Conservation (phyloP, 1,140 invertebrate genomes). For the Leptoteleia sp. region DNA sequence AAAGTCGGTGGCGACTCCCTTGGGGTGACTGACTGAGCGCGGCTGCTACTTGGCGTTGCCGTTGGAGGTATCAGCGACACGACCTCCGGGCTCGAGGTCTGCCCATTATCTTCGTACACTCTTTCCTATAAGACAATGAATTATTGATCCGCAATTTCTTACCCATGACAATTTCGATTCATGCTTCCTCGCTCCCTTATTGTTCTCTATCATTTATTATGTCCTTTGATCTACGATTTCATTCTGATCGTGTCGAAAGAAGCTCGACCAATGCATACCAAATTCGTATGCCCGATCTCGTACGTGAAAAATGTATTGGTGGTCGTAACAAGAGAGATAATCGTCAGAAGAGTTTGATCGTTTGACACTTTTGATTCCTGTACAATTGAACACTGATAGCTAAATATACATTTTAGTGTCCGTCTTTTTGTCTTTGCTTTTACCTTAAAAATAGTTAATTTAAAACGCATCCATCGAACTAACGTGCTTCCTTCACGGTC, state of each 20-base stretch:
- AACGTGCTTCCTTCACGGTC: too few relatives aligned
- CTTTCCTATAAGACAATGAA: slow-evolving; percentile 79
- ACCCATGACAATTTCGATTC: slow-evolving; percentile 36
- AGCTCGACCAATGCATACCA: slow-evolving; percentile 57
- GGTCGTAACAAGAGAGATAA: too few relatives aligned
- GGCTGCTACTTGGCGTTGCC: slow-evolving; percentile 75
- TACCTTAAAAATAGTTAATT: too few relatives aligned
- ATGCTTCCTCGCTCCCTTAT: slow-evolving; percentile 27
- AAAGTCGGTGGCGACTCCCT: slow-evolving; percentile 72
- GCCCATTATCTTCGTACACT: slow-evolving; percentile 79
- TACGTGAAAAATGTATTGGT: too few relatives aligned
- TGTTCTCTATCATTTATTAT: slow-evolving; percentile 29
- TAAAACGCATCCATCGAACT: too few relatives aligned
- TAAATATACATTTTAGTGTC: too few relatives aligned
- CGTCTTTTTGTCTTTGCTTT: too few relatives aligned
- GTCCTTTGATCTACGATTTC: slow-evolving; percentile 21
- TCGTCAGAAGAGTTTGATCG: too few relatives aligned
- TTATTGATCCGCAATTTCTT: slow-evolving; percentile 71
- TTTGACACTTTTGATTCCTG: background rate
- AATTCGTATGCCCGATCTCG: slow-evolving; percentile 62
- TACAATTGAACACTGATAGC: too few relatives aligned
- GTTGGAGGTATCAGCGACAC: slow-evolving; percentile 77
- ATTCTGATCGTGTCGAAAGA: slow-evolving; percentile 29
- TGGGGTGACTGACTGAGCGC: slow-evolving; percentile 72
- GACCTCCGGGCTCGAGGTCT: slow-evolving; percentile 76